phyloP scores from a whole-genome alignment of 2,113 vertebrate species.

The Orthonyx spaldingii region DNA sequence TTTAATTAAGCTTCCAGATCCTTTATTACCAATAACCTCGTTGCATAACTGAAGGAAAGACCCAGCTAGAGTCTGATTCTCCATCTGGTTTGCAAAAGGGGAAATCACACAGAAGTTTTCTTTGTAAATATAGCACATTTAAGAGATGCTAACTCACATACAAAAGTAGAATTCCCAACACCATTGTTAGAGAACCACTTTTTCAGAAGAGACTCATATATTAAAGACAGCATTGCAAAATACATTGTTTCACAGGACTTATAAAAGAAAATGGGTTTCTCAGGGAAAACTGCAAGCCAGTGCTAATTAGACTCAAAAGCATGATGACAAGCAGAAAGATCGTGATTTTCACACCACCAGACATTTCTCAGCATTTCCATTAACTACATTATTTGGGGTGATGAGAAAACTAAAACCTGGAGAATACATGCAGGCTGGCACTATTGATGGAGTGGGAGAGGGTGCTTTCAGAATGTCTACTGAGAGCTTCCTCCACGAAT shows the following conservation, averaged over 20 bases:
- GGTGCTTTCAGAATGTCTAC: not conserved
- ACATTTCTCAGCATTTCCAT: not conserved
- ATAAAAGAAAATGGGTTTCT: not conserved
- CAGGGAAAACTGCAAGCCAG: not conserved
- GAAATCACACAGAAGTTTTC: not conserved
- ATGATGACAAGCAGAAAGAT: not conserved
- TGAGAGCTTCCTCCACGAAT: not conserved
- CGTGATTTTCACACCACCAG: not conserved
- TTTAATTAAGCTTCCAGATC: conserved; percentile 41
- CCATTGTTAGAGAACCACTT: not conserved
- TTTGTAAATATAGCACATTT: not conserved
- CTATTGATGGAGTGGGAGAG: not conserved
- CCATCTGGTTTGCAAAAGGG: not conserved
- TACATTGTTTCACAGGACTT: not conserved
- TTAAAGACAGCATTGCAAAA: not conserved
- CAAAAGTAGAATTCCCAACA: not conserved
- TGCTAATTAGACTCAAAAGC: conserved; percentile 15
- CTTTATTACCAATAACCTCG: conserved; percentile 20
- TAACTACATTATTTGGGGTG: not conserved
- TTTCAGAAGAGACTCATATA: not conserved
- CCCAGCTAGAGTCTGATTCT: not conserved
- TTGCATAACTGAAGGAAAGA: conserved; percentile 14
- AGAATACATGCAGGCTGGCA: not conserved
- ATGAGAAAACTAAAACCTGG: not conserved
- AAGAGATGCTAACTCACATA: not conserved